Conservation (phyloP, 2,888 invertebrate species). For the Stratiomys singularior region DNA sequence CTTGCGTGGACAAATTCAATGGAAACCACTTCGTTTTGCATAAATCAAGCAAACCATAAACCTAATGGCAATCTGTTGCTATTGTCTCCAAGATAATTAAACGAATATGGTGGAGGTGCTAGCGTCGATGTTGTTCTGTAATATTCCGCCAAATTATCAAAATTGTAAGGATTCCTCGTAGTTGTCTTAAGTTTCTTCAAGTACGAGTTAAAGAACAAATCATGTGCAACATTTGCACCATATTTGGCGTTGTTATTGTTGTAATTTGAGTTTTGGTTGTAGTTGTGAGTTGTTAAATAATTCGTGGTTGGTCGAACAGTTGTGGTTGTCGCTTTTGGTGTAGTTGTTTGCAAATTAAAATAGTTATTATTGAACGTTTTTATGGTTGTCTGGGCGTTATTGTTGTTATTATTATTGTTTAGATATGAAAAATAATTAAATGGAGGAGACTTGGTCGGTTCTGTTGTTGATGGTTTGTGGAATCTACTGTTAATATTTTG, state of each 20-base stretch:
- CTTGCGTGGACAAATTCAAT: background rate
- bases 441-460: conserved; percentile 19
- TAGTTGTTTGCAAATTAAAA: conserved; percentile 58
- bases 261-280: conserved; percentile 9
- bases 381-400: conserved; percentile 49
- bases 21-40: background rate
- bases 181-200: conserved; percentile 66
- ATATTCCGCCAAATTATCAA: conserved; percentile 62
- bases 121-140: conserved; percentile 33
- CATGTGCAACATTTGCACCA: conserved; percentile 51
- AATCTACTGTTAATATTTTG: conserved; percentile 37
- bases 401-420: conserved; percentile 41
- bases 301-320: conserved; percentile 40
- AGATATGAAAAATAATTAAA: conserved; percentile 49
- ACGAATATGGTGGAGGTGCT: conserved; percentile 64
- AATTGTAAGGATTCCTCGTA: conserved; percentile 69
- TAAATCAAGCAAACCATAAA: conserved; percentile 48
- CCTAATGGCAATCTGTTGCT: conserved; percentile 61
- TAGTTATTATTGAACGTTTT: conserved; percentile 40
- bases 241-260: conserved; percentile 10
- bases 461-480: conserved; percentile 8
- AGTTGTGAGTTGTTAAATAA: background rate
- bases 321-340: conserved; percentile 40
- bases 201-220: conserved; percentile 62
- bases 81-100: conserved; percentile 67